Conservation (phyloP, 2,888 invertebrate genomes). For the Latrodectus elegans region DNA sequence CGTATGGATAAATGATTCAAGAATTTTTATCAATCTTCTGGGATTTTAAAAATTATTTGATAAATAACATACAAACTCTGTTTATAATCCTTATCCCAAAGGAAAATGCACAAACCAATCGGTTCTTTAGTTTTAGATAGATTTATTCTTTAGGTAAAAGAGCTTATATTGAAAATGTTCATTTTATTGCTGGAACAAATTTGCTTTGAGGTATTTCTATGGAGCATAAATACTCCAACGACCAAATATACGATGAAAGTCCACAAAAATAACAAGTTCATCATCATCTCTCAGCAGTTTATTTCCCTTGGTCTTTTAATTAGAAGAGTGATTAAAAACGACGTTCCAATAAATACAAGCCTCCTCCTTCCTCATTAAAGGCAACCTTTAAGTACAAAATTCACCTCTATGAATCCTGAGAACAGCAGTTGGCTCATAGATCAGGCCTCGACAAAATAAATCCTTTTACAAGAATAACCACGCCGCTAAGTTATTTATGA, state of each 20-base stretch:
- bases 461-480: slow-evolving; percentile 26
- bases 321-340: slow-evolving; percentile 55
- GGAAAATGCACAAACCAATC: too few relatives aligned
- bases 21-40: too few relatives aligned
- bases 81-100: too few relatives aligned
- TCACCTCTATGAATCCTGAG: slow-evolving; percentile 44
- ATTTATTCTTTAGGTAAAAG: too few relatives aligned
- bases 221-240: slow-evolving; percentile 4
- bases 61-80: too few relatives aligned
- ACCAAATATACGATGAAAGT: slow-evolving; percentile 3
- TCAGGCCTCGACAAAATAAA: slow-evolving; percentile 30
- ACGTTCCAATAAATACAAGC: slow-evolving; percentile 37
- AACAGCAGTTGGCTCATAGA: slow-evolving; percentile 21
- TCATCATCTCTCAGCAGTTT: neutral
- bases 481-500: slow-evolving; percentile 28
- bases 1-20: too few relatives aligned
- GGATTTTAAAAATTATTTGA: too few relatives aligned
- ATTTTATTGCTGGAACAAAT: too few relatives aligned
- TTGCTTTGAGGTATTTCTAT: neutral
- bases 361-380: slow-evolving; percentile 40
- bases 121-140: too few relatives aligned
- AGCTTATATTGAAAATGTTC: too few relatives aligned
- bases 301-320: slow-evolving; percentile 31
- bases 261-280: slow-evolving; percentile 9
- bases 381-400: slow-evolving; percentile 22